A percentile compares a stretch with the other conserved stretches of the same genome.
Conservation (phyloP, 2,113 vertebrate genomes). For the Clarias batrachus region DNA sequence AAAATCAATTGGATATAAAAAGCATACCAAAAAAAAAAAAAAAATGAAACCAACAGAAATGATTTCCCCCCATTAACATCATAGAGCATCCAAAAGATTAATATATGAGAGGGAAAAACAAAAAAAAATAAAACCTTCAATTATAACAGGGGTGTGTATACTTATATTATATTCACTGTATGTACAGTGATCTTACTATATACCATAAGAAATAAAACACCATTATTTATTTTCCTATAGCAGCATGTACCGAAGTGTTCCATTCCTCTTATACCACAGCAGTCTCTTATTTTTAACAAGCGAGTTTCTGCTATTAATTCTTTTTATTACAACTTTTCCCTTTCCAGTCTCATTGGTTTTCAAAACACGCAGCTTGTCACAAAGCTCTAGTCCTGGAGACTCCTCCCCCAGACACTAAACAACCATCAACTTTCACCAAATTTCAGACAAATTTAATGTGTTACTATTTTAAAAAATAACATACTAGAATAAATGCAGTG, state of each 20-base stretch:
- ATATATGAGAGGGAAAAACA: not conserved
- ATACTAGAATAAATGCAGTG: not conserved
- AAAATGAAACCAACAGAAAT: not conserved
- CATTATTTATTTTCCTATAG: not conserved
- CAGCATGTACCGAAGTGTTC: not conserved
- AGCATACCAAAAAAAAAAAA: not conserved
- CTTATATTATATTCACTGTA: not conserved
- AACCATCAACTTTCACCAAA: not conserved
- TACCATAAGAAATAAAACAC: not conserved
- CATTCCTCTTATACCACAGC: not conserved
- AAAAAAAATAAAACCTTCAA: not conserved
- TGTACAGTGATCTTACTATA: not conserved
- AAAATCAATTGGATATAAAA: not conserved
- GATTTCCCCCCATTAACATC: not conserved
- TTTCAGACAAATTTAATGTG: not conserved
- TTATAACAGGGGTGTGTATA: not conserved
- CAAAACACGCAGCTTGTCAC: not conserved
- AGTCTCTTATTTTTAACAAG: not conserved
- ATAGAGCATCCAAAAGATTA: not conserved
- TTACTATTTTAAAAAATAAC: not conserved
- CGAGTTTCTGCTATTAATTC: not conserved
- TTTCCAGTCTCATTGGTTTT: not conserved
- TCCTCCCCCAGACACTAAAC: not conserved
- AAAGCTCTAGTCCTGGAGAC: not conserved
- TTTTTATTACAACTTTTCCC: not conserved